Conservation (phyloP, 2,888 invertebrate species). For the Euzophera pinguis region DNA sequence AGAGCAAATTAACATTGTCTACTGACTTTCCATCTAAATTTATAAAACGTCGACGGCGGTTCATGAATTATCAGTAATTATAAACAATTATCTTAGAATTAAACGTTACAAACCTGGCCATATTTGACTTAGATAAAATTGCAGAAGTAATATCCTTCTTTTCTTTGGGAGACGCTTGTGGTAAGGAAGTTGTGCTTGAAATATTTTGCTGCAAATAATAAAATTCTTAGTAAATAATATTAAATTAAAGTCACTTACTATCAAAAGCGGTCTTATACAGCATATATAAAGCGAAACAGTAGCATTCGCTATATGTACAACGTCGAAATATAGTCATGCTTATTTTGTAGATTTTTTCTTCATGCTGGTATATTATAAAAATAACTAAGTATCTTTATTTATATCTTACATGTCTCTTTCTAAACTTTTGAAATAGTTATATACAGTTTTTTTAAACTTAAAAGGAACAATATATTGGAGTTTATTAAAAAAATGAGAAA, state of each 20-base stretch:
- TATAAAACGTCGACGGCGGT: no score
- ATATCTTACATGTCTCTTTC: no score
- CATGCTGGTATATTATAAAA: not conserved
- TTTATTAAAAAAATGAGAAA: not conserved
- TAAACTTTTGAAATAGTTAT: no score
- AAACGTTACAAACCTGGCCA: constrained; percentile 89
- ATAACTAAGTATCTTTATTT: not conserved
- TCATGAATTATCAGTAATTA: no score
- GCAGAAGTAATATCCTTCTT: constrained; percentile 83
- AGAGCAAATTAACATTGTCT: no score
- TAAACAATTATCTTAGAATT: no score
- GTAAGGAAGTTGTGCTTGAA: constrained; percentile 73
- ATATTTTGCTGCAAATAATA: constrained; percentile 69
- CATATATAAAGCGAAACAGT: not conserved
- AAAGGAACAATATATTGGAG: not conserved
- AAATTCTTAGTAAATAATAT: not conserved
- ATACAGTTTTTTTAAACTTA: no score
- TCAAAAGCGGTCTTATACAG: constrained; percentile 1
- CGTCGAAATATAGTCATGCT: not conserved
- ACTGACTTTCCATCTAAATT: no score
- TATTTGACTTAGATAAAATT: constrained; percentile 85
- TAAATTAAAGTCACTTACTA: not conserved
- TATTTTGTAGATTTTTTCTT: not conserved
- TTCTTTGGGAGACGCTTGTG: constrained; percentile 75
- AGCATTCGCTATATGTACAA: not conserved